Percentiles rank a stretch among this genome's conserved stretches.
Conservation (phyloP, 2,888 invertebrate genomes). For the Balanococcus diminutus region DNA sequence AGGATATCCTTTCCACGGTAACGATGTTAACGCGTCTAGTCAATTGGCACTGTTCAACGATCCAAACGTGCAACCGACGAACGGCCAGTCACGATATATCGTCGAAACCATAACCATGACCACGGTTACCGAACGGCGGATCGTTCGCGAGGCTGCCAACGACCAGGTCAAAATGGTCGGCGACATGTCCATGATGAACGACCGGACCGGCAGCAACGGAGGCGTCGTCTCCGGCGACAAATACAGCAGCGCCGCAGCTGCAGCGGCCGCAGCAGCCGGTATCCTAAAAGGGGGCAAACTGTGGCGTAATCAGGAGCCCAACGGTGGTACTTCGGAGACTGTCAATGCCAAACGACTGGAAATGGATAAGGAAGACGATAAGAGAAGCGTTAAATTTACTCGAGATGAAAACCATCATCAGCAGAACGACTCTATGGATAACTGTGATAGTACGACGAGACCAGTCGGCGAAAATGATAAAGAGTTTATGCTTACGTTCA, state of each 20-base stretch:
- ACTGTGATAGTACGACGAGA: constrained; percentile 58
- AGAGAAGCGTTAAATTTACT: constrained; percentile 56
- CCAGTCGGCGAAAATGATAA: constrained; percentile 59
- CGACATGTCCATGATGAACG: constrained; percentile 56
- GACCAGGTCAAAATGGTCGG: constrained; percentile 56
- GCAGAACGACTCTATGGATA: constrained; percentile 57
- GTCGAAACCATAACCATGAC: constrained; percentile 74
- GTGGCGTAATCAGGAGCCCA: constrained; percentile 68
- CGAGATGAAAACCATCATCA: neutral
- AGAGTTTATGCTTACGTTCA: constrained; percentile 67
- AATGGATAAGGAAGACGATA: constrained; percentile 44
- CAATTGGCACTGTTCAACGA: constrained; percentile 50
- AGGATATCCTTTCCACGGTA: constrained; percentile 48
- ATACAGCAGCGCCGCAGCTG: constrained; percentile 66
- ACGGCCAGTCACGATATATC: constrained; percentile 62
- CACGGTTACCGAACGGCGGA: constrained; percentile 70
- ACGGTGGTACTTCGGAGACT: neutral
- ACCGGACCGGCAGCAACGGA: constrained; percentile 54
- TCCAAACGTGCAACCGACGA: constrained; percentile 35
- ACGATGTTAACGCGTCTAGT: constrained; percentile 52
- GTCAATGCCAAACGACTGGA: neutral
- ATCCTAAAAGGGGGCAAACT: constrained; percentile 79
- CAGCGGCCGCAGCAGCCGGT: constrained; percentile 62
- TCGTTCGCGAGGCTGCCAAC: constrained; percentile 64
- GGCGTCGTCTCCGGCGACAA: neutral